These are phyloP conservation scores for Abrostola triplasia DNA, from an alignment of 2,888 invertebrate genomes.

Conservation along the genomic window DNA sequence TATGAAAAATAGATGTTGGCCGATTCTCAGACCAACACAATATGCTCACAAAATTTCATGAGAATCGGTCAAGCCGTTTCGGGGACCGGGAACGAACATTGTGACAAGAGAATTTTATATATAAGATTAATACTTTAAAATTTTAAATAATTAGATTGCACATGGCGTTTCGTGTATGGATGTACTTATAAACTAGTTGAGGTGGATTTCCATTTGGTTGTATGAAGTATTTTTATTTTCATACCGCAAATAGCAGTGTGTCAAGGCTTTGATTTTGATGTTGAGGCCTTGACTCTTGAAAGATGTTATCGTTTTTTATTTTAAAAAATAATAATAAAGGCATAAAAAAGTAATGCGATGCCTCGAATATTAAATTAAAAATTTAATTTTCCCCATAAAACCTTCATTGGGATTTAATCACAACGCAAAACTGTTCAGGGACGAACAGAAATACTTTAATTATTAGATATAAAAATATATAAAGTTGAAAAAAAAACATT, in stretches of 20 bases:
- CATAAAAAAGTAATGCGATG: too few species aligned
- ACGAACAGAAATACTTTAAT: conserved; percentile 25
- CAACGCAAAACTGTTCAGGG: conserved; percentile 28
- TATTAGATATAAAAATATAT: conserved; percentile 1
- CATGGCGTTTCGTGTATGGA: conserved; percentile 33
- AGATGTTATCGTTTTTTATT: too few species aligned
- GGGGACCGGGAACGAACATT: too few species aligned
- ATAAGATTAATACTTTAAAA: too few species aligned
- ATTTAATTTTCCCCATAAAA: conserved; percentile 12
- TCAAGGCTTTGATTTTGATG: not conserved
- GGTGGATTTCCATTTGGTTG: conserved; percentile 83
- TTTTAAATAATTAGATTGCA: not conserved
- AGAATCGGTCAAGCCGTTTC: too few species aligned
- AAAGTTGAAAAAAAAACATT: conserved; percentile 6
- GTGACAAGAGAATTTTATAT: too few species aligned
- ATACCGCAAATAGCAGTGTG: conserved; percentile 41
- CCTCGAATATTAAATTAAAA: too few species aligned
- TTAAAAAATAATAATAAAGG: too few species aligned
- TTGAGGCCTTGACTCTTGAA: too few species aligned
- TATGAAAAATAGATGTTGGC: too few species aligned
- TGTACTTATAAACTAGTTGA: conserved; percentile 64
- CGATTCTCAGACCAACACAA: too few species aligned
- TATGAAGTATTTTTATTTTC: conserved; percentile 76
- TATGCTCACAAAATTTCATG: too few species aligned
- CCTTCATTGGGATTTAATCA: conserved; percentile 6